These are phyloP conservation scores for Patella depressa DNA, from an alignment of 2,888 invertebrate genomes.

Conservation along the genomic window DNA sequence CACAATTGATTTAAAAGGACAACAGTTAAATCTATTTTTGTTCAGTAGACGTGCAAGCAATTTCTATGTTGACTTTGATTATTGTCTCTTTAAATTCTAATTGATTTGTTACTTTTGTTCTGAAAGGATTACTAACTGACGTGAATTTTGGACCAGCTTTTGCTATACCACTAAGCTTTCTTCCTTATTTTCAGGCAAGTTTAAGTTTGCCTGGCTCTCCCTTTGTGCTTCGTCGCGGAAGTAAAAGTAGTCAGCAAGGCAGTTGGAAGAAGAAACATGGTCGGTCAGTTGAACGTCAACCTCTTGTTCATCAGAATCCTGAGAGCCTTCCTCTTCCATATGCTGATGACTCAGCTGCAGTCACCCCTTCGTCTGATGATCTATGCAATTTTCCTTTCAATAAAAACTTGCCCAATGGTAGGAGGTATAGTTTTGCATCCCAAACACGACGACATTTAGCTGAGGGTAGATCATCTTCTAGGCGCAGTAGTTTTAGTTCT, in stretches of 20 bases:
- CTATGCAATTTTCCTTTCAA: slow-evolving; percentile 62
- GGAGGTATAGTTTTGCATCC: slow-evolving; percentile 95
- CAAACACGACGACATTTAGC: slow-evolving; percentile 80
- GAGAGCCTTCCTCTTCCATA: slow-evolving; percentile 83
- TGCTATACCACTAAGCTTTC: too few relatives aligned
- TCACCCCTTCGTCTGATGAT: slow-evolving; percentile 98
- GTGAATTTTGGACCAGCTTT: slow-evolving; percentile 21
- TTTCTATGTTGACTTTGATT: too few relatives aligned
- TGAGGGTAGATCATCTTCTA: slow-evolving; percentile 34
- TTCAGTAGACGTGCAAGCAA: too few relatives aligned
- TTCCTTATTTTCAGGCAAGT: slow-evolving; percentile 81
- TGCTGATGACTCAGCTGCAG: slow-evolving; percentile 97
- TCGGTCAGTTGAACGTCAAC: slow-evolving; percentile 85
- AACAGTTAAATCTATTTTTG: too few relatives aligned
- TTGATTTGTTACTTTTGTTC: slow-evolving; percentile 8
- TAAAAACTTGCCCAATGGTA: slow-evolving; percentile 76
- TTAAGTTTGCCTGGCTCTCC: slow-evolving; percentile 97
- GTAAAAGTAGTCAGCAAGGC: slow-evolving; percentile 82
- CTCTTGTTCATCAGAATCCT: slow-evolving; percentile 92
- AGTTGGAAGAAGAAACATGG: slow-evolving; percentile 51
- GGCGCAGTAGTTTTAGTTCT: slow-evolving; percentile 58
- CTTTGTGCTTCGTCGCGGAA: slow-evolving; percentile 86
- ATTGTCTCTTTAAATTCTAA: too few relatives aligned
- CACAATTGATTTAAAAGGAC: too few relatives aligned
- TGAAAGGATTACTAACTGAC: slow-evolving; percentile 10